phyloP scores from a whole-genome alignment of 2,113 vertebrate species.

The Syngnathus scovelli region DNA sequence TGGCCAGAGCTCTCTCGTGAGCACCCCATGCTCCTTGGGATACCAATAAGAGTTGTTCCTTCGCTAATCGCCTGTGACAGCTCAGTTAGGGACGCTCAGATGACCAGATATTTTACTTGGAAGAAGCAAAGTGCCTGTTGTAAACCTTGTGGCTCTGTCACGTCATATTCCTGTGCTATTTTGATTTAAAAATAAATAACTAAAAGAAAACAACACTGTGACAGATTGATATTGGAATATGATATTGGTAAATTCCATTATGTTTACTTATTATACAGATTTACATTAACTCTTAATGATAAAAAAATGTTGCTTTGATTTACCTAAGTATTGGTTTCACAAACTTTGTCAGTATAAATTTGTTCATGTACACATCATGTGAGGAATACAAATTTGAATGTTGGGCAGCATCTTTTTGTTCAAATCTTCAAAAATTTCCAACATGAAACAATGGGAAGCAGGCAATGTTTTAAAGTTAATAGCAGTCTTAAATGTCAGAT shows the following conservation, averaged over 20 bases:
- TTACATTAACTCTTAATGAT: neutral
- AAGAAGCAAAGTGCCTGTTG: slow-evolving; percentile 35
- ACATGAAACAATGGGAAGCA: neutral
- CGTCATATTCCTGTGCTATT: neutral
- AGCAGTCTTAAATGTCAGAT: neutral
- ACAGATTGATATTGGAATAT: neutral
- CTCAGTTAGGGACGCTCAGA: slow-evolving; percentile 65
- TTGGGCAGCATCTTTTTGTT: neutral
- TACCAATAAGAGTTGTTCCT: slow-evolving; percentile 64
- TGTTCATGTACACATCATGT: neutral
- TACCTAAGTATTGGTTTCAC: neutral
- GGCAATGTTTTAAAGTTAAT: neutral
- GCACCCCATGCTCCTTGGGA: slow-evolving; percentile 67
- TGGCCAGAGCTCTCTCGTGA: slow-evolving; percentile 61
- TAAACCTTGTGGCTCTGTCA: slow-evolving; percentile 2
- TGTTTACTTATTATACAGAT: neutral
- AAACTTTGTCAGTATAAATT: neutral
- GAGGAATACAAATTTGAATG: too few species aligned
- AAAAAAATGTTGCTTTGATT: neutral
- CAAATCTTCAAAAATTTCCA: neutral
- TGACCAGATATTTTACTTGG: slow-evolving; percentile 64
- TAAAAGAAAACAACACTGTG: neutral
- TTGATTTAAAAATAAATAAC: neutral
- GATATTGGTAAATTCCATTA: neutral
- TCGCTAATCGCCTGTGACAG: slow-evolving; percentile 69